Evolutionary conservation across 2,888 invertebrate genomes (phyloP), one percentile per base, ranked within the genome.

Genomic region (Drosophila nr. fundita): DNA sequence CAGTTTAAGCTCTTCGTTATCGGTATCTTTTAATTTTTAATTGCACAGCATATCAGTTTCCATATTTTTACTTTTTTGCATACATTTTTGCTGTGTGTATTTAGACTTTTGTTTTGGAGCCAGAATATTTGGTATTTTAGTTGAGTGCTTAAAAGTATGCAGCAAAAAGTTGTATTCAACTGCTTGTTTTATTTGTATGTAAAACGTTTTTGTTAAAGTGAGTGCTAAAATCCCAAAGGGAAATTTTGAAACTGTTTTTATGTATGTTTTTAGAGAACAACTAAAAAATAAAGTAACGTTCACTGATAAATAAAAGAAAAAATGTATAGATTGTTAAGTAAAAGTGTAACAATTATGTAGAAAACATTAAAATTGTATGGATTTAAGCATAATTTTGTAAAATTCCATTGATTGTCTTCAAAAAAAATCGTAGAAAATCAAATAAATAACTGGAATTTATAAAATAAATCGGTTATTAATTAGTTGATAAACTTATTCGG

Each of bases 141-240:
- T 6, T n/a, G 1, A 1, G 45, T 45, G 40, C 71, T 6, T 2
- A 30, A 60, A 53, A 69, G 53, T 61, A 69, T 69, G 48, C 60
- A 21, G 10, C 24, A 11, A 0, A 32, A 40, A 24, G 5, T 5
- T n/a, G 0, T 10, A 10, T 4, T 1, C 1, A 34, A 42, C 1
- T 21, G 5, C 1, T n/a, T 27, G 2, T 2, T 30, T 2, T 2
- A 0, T 32, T 3, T 13, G 21, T 13, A 21, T 48, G 52, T 67
- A 36, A 40, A 15, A 5, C 18, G 36, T 45, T 29, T 18, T 40
- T 27, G 32, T 45, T 24, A 8, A 24, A 45, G 7, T 15, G 21
- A 15, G 21, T 45, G 21, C 45, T 15, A 15, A 45, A 24, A 24
- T 15, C 4, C 8, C 24, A 45, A 24, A 8, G 24, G 45, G 24